Percentiles rank a stretch among this genome's conserved stretches.
These are phyloP conservation scores for Murina feae DNA, from an alignment of 2,113 vertebrate genomes.

Conservation along the genomic window DNA sequence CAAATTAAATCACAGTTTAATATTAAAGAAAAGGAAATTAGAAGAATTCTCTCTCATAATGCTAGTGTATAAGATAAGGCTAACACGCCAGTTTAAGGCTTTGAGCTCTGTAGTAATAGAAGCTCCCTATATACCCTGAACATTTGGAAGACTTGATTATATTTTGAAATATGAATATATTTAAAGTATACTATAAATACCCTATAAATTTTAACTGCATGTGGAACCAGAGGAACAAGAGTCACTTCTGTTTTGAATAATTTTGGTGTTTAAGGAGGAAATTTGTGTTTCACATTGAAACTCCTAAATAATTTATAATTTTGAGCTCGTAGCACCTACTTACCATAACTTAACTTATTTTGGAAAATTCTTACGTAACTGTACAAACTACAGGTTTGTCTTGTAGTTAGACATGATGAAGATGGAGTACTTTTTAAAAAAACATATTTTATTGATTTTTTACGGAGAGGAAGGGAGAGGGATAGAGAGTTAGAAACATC, in stretches of 20 bases:
- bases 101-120: background rate
- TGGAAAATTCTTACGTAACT: background rate
- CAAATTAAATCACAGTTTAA: background rate
- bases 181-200: background rate
- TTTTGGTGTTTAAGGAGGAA: conserved; percentile 27
- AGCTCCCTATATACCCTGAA: background rate
- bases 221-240: conserved; percentile 17
- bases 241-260: conserved; percentile 20
- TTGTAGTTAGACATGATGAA: background rate
- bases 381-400: background rate
- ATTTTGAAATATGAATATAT: conserved; percentile 29
- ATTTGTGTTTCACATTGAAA: background rate
- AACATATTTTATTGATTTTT: too few species aligned
- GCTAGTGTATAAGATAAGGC: background rate
- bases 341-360: background rate
- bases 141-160: background rate
- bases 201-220: background rate
- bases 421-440: background rate
- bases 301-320: background rate
- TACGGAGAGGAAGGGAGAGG: too few species aligned
- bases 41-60: conserved; percentile 2
- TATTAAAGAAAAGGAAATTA: background rate
- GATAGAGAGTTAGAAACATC: too few species aligned
- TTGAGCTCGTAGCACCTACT: conserved; percentile 7
- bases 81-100: background rate